A percentile compares a stretch with the other conserved stretches of the same genome.
These are phyloP conservation scores for Festucalex cinctus DNA, from an alignment of 2,113 vertebrate species.

Conservation along the genomic window DNA sequence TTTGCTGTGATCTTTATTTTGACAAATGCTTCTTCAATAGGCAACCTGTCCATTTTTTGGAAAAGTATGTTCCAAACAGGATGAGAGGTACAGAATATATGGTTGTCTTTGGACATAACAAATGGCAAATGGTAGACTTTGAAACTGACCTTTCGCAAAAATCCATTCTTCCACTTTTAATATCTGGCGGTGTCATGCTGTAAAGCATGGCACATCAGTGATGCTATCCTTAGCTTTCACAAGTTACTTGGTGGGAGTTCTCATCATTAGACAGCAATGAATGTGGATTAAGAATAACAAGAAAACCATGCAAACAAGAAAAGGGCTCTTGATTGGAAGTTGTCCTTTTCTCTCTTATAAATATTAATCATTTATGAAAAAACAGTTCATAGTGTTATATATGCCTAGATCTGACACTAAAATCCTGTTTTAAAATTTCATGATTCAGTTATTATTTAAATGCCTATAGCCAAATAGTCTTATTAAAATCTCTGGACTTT, in stretches of 20 bases:
- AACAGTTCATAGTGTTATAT: not conserved
- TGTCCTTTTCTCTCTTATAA: slow-evolving; percentile 23
- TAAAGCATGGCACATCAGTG: slow-evolving; percentile 7
- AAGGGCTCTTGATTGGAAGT: slow-evolving; percentile 13
- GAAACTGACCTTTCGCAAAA: slow-evolving; percentile 22
- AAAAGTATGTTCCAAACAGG: not conserved
- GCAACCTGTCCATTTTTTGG: not conserved
- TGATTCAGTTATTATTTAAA: not conserved
- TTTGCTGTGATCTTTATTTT: not conserved
- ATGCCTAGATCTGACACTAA: not conserved
- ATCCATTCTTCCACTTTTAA: slow-evolving; percentile 3
- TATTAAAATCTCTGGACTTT: no score
- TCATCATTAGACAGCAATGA: slow-evolving; percentile 18
- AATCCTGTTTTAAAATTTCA: not conserved
- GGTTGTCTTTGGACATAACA: slow-evolving; percentile 1
- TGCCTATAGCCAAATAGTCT: not conserved
- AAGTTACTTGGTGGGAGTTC: slow-evolving; percentile 14
- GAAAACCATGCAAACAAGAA: slow-evolving; percentile 27
- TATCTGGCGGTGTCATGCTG: slow-evolving; percentile 6
- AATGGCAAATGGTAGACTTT: not conserved
- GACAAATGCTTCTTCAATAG: not conserved
- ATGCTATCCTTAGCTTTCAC: slow-evolving; percentile 8
- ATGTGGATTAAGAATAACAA: slow-evolving; percentile 6
- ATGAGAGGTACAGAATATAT: not conserved
- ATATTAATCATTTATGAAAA: not conserved